Evolutionary conservation across 2,888 invertebrate species (phyloP), one percentile per base, ranked within the genome.

Genomic region (Rotaria macrura): DNA sequence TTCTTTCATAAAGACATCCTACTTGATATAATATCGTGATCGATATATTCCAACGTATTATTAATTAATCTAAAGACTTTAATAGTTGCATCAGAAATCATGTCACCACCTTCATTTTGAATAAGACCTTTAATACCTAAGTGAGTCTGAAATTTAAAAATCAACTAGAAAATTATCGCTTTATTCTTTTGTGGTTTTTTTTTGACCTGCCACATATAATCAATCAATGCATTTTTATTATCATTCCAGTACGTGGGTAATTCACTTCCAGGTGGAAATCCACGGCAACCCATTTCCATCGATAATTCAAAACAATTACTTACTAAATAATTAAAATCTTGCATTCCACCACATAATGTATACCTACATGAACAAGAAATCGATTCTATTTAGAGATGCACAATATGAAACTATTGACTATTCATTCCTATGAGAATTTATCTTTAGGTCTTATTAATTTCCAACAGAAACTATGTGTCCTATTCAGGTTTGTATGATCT

Each of bases 281-380:
- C 95, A 54, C 94, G 93, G 90, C 95, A 96, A 25, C 95, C 95
- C 85, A 96, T 91, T 90, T 96, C 95, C 86, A 96, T 91, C 0
- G 95, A 96, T 87, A 96, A 93, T 91, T 95, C 95, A 90, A 95
- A 95, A 87, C 94, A 94, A 90, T 95, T 95, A 84, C 95, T 95
- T 40, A 94, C 94, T 87, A 95, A 91, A 90, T 95, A 96, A 91
- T 95, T 95, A 91, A 95, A 96, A 90, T 96, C 95, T 92, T 95
- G 95, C 95, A 95, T 95, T 84, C 95, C 94, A 72, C 87, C 84
- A 57, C 85, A 85, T 29, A 85, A 65, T 40, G 72, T 84, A 57
- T 65, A 65, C 65, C 65, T 65, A 5, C 34, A 65, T 20, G 4
- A 65, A 38, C 34, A 29, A 34, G 17, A 17, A 17, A 52, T 52